phyloP scores from a whole-genome alignment of 2,113 vertebrate genomes.

The Cyanoderma ruficeps region DNA sequence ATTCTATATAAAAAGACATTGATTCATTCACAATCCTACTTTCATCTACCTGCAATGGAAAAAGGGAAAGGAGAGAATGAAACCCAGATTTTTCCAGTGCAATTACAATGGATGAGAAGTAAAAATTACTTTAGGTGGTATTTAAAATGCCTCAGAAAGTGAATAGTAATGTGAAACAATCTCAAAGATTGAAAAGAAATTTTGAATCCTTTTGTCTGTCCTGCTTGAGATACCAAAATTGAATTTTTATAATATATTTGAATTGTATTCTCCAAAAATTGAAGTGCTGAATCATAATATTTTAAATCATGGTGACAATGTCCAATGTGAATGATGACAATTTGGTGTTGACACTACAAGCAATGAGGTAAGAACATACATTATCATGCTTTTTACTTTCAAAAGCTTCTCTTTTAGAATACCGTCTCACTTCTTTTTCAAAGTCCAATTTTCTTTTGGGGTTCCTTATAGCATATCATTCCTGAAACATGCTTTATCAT shows the following conservation, averaged over 20 bases:
- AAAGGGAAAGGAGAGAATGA: not conserved
- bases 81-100: not conserved
- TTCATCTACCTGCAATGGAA: not conserved
- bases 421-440: not conserved
- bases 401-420: not conserved
- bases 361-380: not conserved
- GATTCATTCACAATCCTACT: not conserved
- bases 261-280: not conserved
- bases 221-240: not conserved
- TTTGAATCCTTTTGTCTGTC: not conserved
- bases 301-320: not conserved
- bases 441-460: not conserved
- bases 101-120: not conserved
- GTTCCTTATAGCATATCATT: accelerated
- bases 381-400: not conserved
- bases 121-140: not conserved
- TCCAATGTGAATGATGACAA: not conserved
- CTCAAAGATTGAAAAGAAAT: not conserved
- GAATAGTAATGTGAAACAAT: not conserved
- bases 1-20: not conserved
- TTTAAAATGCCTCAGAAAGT: not conserved
- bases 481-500: not conserved
- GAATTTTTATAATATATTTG: not conserved
- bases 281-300: accelerated
- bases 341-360: not conserved